Conservation (phyloP, 92 coral and sea anemone species). For the Chrysogorgia sp. region DNA sequence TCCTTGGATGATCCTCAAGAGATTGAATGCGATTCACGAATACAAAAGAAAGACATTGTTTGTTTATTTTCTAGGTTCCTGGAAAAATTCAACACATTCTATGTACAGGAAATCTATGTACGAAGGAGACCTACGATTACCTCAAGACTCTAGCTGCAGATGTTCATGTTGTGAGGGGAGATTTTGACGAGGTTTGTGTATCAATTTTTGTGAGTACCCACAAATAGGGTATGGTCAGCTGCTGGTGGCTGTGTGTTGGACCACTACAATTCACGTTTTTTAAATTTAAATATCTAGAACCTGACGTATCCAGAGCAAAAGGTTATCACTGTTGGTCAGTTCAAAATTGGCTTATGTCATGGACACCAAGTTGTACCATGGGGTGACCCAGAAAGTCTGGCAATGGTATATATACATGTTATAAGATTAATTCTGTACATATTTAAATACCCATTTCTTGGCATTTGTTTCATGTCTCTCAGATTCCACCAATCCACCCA, state of each 20-base stretch:
- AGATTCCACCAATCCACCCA: not conserved
- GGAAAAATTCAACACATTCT: slow-evolving; percentile 97
- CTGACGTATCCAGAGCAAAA: slow-evolving; percentile 98
- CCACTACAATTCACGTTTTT: no score
- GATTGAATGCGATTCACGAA: no score
- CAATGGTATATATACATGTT: slow-evolving; percentile 71
- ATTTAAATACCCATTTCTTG: not conserved
- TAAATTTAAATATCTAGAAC: slow-evolving; percentile 55
- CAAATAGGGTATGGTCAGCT: no score
- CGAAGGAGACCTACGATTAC: slow-evolving; percentile 95
- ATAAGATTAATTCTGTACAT: not conserved
- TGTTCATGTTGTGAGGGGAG: slow-evolving; percentile 96
- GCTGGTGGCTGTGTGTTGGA: no score
- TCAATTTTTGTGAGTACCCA: no score
- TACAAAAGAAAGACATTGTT: not conserved
- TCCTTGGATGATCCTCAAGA: not conserved
- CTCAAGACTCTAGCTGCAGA: slow-evolving; percentile 94
- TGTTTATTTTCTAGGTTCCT: slow-evolving; percentile 70
- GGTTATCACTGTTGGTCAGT: slow-evolving; percentile 97
- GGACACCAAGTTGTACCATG: slow-evolving; percentile 99
- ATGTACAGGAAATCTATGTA: slow-evolving; percentile 97
- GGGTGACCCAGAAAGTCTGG: slow-evolving; percentile 98
- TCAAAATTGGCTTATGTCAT: slow-evolving; percentile 96
- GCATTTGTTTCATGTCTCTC: not conserved
- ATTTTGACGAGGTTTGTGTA: slow-evolving; percentile 86